Evolutionary conservation across 2,888 invertebrate genomes (phyloP).

Genomic region (Tryphoninae sp.): DNA sequence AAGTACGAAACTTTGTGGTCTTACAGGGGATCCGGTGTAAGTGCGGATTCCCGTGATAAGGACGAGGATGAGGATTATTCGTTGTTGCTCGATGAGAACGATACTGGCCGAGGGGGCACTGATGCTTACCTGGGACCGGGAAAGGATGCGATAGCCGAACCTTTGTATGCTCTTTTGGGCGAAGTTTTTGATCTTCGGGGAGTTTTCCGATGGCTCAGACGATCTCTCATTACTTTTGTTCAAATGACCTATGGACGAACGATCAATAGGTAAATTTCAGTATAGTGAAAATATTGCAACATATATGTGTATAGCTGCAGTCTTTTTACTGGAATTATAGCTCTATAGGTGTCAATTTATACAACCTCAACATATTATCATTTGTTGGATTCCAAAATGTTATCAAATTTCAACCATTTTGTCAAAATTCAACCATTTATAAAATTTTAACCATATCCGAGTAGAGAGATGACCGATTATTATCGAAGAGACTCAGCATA

Average conservation of each 20-base stretch:
- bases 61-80: conserved; percentile 93
- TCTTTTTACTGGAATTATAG: too few relatives aligned
- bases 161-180: conserved; percentile 92
- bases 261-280: conserved; percentile 87
- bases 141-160: conserved; percentile 94
- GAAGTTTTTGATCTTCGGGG: conserved; percentile 96
- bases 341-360: too few relatives aligned
- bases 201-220: conserved; percentile 92
- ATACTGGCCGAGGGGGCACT: conserved; percentile 79
- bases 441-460: not conserved
- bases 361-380: too few relatives aligned
- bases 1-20: not conserved
- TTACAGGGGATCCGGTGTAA: conserved; percentile 82
- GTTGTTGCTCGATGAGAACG: conserved; percentile 86
- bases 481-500: not conserved
- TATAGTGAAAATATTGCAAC: too few relatives aligned
- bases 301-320: too few relatives aligned
- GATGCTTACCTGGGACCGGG: conserved; percentile 80
- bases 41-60: conserved; percentile 86
- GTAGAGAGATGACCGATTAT: not conserved
- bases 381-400: too few relatives aligned
- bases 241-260: conserved; percentile 96
- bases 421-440: too few relatives aligned
- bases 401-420: too few relatives aligned
- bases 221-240: conserved; percentile 94